A percentile compares a stretch with the other conserved stretches of the same genome.
Conservation (phyloP, 2,888 invertebrate species). For the Monochamus alternatus region DNA sequence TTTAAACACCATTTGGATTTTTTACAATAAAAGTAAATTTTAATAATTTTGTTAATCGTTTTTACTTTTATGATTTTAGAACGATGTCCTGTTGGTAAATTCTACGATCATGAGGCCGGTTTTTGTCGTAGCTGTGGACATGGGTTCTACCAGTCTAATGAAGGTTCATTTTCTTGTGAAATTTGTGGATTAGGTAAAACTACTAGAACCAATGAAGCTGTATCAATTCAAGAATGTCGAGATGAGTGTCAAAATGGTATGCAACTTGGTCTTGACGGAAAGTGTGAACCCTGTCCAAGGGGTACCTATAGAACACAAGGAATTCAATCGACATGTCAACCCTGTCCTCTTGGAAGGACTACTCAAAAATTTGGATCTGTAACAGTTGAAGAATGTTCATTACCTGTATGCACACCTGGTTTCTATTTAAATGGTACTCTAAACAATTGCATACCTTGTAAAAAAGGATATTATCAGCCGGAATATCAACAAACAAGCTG, state of each 20-base stretch:
- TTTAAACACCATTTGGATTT: no score
- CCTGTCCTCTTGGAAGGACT: conserved; percentile 91
- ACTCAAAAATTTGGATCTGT: conserved; percentile 90
- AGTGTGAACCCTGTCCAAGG: conserved; percentile 92
- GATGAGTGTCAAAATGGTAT: conserved; percentile 92
- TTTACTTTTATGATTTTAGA: conserved; percentile 72
- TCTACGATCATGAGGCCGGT: conserved; percentile 90
- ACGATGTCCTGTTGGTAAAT: conserved; percentile 94
- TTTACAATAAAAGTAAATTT: no score
- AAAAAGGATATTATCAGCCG: conserved; percentile 92
- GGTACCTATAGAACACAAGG: conserved; percentile 81
- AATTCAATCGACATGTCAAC: conserved; percentile 89
- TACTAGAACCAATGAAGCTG: conserved; percentile 91
- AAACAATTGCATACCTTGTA: conserved; percentile 90
- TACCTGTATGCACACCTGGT: conserved; percentile 90
- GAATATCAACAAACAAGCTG: conserved; percentile 91
- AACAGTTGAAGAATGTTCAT: conserved; percentile 91
- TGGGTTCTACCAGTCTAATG: conserved; percentile 93
- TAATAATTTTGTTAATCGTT: no score
- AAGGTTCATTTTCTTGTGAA: conserved; percentile 91
- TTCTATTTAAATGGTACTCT: conserved; percentile 89
- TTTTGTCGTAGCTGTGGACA: conserved; percentile 94
- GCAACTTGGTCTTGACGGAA: conserved; percentile 89
- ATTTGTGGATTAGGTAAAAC: conserved; percentile 94
- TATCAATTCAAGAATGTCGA: conserved; percentile 88